Base-by-base conservation (phyloP, 2,888 invertebrate genomes). In the Tryphoninae sp. region DNA sequence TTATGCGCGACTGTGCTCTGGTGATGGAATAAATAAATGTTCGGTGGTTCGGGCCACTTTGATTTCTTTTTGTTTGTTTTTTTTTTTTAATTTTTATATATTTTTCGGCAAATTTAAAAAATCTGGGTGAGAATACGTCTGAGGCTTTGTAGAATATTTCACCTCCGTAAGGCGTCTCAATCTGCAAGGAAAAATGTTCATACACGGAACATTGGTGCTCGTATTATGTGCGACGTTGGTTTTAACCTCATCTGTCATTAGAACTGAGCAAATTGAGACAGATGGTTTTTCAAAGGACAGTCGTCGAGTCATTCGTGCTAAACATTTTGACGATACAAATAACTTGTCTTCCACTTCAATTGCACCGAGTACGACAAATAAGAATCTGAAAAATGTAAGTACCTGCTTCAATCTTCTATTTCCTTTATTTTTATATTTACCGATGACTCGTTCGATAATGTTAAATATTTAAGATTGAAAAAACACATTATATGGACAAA, bases 241-340 rank as follows among this genome's bases (percentile, higher is more conserved):
- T 65, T 65, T 89, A 89, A 88, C 89, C 87, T 87, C 83, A 74
- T 67, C 86, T 82, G 81, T 85, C 84, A 85, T 67, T 23, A 76
- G 68, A 58, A 65, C 82, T n/a, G 64, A 68, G 72, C 80, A 67
- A 58, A 65, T 81, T n/a, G 64, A 68, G 72, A 80, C 83, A 81
- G 83, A 85, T 83, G 83, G 78, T 68, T 72, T 53, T 16, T 62
- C 67, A 2, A 45, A 49, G 26, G 77, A 45, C 73, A 69, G 49
- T 45, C 33, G 22, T 16, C 42, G 61, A 13, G 69, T 53, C 40
- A 65, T 62, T 22, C 3, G 62, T 49, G 40, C 13, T 8, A 62
- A 67, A 64, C 16, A 40, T 78, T 11, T 65, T 68, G 71, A 61
- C 49, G 16, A 58, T 40, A 9, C 49, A n/a, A 22, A 2, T 1